These are phyloP conservation scores for Sipha flava DNA, from an alignment of 1,140 invertebrate species.

Conservation along the genomic window DNA sequence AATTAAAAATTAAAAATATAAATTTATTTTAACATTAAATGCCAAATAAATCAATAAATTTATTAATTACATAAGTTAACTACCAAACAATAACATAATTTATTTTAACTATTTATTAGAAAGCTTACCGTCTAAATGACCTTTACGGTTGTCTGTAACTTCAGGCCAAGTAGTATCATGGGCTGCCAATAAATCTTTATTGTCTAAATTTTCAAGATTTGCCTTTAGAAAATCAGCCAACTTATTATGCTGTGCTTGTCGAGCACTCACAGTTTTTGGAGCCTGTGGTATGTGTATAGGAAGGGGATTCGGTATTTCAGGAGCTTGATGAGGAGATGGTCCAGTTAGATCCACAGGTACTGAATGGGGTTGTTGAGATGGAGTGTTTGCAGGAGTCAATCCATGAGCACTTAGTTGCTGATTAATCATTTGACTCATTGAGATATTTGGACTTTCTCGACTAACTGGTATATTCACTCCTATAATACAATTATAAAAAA, in stretches of 20 bases:
- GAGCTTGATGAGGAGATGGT: not conserved
- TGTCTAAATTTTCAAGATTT: slow-evolving; percentile 62
- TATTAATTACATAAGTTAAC: not conserved
- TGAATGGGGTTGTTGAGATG: not conserved
- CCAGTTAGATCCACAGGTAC: slow-evolving; percentile 16
- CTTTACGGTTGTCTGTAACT: slow-evolving; percentile 21
- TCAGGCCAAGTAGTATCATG: slow-evolving; percentile 58
- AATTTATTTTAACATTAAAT: too few species aligned
- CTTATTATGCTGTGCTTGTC: slow-evolving; percentile 46
- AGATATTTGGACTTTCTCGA: slow-evolving; percentile 17
- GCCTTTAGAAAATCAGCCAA: slow-evolving; percentile 54
- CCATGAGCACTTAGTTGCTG: not conserved
- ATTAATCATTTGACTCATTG: slow-evolving; percentile 23
- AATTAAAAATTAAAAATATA: too few species aligned
- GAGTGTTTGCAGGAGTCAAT: not conserved
- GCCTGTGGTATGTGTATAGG: slow-evolving; percentile 17
- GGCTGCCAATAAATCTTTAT: slow-evolving; percentile 49
- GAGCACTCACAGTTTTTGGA: slow-evolving; percentile 25
- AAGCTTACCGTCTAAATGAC: slow-evolving; percentile 30
- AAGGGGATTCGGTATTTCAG: not conserved
- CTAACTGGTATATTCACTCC: not conserved
- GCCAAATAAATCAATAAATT: too few species aligned
- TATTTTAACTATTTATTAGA: not conserved
- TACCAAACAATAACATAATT: not conserved
- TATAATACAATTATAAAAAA: not conserved